Base-by-base conservation (phyloP, 2,113 vertebrate genomes). In the Irena cyanogastra region DNA sequence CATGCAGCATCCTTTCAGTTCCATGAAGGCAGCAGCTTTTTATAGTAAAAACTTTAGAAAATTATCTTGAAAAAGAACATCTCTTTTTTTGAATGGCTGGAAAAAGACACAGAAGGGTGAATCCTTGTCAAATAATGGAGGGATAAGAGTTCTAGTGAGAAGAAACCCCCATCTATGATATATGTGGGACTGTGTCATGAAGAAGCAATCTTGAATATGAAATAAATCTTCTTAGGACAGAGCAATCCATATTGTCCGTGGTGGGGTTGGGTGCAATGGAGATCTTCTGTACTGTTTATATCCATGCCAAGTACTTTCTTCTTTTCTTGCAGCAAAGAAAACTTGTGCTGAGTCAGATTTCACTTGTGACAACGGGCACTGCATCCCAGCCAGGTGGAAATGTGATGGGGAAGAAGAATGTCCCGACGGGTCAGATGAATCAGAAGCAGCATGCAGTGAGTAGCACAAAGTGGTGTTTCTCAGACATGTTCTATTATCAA, bases 351-450 rank as follows among this genome's bases (percentile, higher is more conserved):
- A 99, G 78, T 98, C 98, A 2, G 99, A 99, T 96, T 99, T 99
- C 84, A 98, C 99, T 94, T 99, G 99, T 90, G 98, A 98, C 95
- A 99, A 99, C 0, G 99, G 99, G 72, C 99, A 99, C 97, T 99
- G 99, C 92, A 98, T 99, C 91, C 98, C 98, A 1, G 98, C 98
- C 47, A 98, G 98, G 68, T 99, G 99, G 99, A 99, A 98, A 86
- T 99, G 99, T 65, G 99, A 99, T 0, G 99, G 99, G 4, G 99
- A 99, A 76, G 98, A 99, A 7, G 99, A 99, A 78, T 99, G 99
- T 91, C 95, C 98, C 0, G 99, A 99, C 0, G 99, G 99, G 20
- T 99, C 99, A 0, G 99, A 99, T 6, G 99, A 99, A 95, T 98
- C 98, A 0, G 98, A 99, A 85, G 97, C 98, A 66, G 98, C 98